Percentiles rank a stretch among this genome's conserved stretches.
Evolutionary conservation across 2,797 vertebrate species (phyloP).

Genomic region (Malacoctenus gilli): DNA sequence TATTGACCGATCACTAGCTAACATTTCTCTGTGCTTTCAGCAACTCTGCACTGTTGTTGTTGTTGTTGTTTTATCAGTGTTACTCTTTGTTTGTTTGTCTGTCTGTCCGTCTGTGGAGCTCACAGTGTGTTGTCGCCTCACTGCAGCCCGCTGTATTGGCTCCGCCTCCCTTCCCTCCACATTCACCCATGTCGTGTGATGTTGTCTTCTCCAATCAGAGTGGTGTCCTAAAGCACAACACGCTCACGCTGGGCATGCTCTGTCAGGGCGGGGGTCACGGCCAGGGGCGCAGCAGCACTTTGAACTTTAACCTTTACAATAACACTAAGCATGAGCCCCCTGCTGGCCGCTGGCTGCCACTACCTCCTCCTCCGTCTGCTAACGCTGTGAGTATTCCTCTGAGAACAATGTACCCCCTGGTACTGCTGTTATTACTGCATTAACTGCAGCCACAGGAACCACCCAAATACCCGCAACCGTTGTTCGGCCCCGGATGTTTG

Average conservation of each 20-base stretch:
- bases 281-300: constrained; percentile 94
- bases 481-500: too few species aligned
- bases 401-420: constrained; percentile 53
- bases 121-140: constrained; percentile 78
- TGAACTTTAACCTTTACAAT: constrained; percentile 99
- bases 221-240: constrained; percentile 99
- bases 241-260: constrained; percentile 99
- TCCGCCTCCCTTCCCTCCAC: constrained; percentile 45
- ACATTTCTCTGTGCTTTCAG: constrained; percentile 80
- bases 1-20: constrained; percentile 69
- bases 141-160: constrained; percentile 71
- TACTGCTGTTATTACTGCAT: constrained; percentile 45
- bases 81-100: constrained; percentile 67
- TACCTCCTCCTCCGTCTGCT: constrained; percentile 83
- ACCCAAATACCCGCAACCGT: too few species aligned
- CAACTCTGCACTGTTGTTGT: constrained; percentile 76
- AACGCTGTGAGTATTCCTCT: constrained; percentile 92
- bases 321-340: constrained; percentile 98
- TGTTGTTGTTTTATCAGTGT: constrained; percentile 69
- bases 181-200: constrained; percentile 93
- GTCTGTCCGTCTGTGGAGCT: constrained; percentile 80
- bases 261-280: constrained; percentile 95
- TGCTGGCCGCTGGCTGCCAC: constrained; percentile 98
- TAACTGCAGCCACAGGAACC: constrained; percentile 7
- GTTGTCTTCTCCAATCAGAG: constrained; percentile 99